phyloP scores from a whole-genome alignment of 2,797 vertebrate species.

The Siniperca obscura region DNA sequence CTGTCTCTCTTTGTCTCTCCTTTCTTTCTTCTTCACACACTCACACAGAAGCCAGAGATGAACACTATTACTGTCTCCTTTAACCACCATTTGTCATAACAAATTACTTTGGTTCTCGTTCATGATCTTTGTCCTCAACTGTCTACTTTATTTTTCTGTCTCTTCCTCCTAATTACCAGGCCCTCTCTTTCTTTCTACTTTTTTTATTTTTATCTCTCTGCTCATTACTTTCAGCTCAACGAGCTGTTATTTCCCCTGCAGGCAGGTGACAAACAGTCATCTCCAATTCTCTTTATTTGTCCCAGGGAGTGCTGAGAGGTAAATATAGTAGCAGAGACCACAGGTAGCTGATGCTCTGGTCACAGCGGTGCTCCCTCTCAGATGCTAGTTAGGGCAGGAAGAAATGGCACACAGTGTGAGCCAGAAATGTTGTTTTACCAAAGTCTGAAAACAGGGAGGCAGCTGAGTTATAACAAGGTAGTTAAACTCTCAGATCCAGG shows the following conservation, averaged over 20 bases:
- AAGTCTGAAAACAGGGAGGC: neutral
- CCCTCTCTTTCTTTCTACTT: neutral
- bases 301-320: neutral
- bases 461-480: neutral
- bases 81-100: neutral
- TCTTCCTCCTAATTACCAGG: neutral
- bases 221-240: conserved; percentile 1
- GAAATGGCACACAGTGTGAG: neutral
- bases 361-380: neutral
- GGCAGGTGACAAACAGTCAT: conserved; percentile 1
- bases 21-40: neutral
- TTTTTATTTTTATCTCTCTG: neutral
- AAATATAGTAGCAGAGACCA: conserved; percentile 6
- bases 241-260: neutral
- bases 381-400: neutral
- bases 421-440: neutral
- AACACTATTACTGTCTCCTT: neutral
- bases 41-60: neutral
- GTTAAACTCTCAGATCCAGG: neutral
- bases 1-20: neutral
- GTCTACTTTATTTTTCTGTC: neutral
- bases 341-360: conserved; percentile 1
- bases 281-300: neutral
- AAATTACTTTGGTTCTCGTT: too few relatives aligned
- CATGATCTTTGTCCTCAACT: too few relatives aligned